These are phyloP conservation scores for Diphyllodes magnificus DNA, from an alignment of 2,113 vertebrate species.

Conservation along the genomic window DNA sequence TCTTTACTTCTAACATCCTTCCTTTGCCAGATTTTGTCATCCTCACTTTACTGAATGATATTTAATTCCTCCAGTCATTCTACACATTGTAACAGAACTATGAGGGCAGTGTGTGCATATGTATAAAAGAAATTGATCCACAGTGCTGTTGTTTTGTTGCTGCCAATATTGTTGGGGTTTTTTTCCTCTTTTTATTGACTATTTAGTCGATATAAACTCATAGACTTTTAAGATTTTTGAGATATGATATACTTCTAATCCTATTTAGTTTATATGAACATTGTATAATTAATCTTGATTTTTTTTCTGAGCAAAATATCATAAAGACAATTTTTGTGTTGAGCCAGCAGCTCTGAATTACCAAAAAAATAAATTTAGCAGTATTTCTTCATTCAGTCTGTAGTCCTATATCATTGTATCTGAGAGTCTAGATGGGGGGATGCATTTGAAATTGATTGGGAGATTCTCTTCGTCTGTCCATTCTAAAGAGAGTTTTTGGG, in stretches of 20 bases:
- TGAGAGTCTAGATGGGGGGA: not conserved
- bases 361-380: not conserved
- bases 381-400: not conserved
- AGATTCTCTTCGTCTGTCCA: not conserved
- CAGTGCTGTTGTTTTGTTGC: not conserved
- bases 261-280: not conserved
- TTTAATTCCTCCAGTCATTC: not conserved
- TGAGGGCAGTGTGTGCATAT: not conserved
- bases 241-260: not conserved
- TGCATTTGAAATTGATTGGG: not conserved
- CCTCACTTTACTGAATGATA: not conserved
- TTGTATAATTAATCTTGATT: not conserved
- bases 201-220: not conserved
- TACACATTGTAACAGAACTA: not conserved
- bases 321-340: not conserved
- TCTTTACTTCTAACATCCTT: not conserved
- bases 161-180: not conserved
- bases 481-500: not conserved
- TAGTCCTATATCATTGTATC: not conserved
- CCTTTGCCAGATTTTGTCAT: not conserved
- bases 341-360: not conserved
- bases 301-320: not conserved
- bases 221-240: not conserved
- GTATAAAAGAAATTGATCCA: not conserved
- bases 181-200: not conserved